Percentiles rank a stretch among this genome's conserved stretches.
phyloP scores from a whole-genome alignment of 1,140 invertebrate species.

The Reticulitermes speratus region DNA sequence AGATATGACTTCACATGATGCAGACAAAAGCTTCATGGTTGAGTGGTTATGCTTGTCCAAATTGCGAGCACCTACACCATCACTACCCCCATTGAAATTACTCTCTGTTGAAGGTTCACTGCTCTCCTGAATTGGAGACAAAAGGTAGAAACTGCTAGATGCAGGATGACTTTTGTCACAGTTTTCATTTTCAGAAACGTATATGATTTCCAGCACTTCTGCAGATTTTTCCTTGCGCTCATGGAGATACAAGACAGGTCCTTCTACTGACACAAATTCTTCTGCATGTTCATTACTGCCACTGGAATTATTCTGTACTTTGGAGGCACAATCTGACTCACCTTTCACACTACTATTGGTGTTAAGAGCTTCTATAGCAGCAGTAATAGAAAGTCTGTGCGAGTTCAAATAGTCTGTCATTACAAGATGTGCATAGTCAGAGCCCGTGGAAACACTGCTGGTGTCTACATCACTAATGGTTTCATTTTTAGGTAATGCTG shows the following conservation, averaged over 20 bases:
- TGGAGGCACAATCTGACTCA: not conserved
- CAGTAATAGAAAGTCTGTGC: not conserved
- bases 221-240: slow-evolving; percentile 22
- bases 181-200: slow-evolving; percentile 25
- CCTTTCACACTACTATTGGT: not conserved
- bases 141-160: slow-evolving; percentile 44
- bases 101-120: slow-evolving; percentile 55
- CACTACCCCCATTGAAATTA: slow-evolving; percentile 44
- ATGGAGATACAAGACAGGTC: not conserved
- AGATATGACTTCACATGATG: slow-evolving; percentile 38
- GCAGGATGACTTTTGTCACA: not conserved
- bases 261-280: not conserved
- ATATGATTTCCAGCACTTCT: slow-evolving; percentile 25
- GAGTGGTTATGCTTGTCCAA: not conserved
- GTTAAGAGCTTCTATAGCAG: not conserved
- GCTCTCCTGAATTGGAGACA: slow-evolving; percentile 59
- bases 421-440: not conserved
- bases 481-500: not conserved
- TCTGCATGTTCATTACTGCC: not conserved
- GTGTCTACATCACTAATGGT: not conserved
- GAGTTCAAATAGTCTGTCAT: slow-evolving; percentile 7
- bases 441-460: not conserved
- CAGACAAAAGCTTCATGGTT: slow-evolving; percentile 31
- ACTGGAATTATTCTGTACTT: not conserved
- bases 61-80: not conserved